phyloP scores from a whole-genome alignment of 1,140 invertebrate species.

The Andricus grossulariae region DNA sequence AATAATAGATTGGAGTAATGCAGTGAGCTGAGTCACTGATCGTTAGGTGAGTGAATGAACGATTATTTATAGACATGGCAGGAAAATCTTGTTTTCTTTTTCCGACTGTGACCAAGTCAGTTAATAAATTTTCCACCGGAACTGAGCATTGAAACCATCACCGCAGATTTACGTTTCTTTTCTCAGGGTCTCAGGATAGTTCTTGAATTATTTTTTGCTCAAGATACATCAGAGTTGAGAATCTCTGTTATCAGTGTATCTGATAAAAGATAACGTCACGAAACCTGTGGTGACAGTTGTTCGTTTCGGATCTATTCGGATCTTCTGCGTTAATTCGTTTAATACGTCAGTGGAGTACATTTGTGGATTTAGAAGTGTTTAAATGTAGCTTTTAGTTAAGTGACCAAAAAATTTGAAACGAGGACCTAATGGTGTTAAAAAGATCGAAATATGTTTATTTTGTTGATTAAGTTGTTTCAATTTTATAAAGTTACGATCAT shows the following conservation, averaged over 20 bases:
- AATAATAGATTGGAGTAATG: slow-evolving; percentile 28
- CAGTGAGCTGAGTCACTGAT: slow-evolving; percentile 23
- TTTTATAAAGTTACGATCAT: no score
- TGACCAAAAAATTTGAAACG: not conserved
- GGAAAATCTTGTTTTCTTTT: slow-evolving; percentile 28
- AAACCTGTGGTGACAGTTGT: slow-evolving; percentile 29
- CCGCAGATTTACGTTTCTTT: not conserved
- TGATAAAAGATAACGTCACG: slow-evolving; percentile 61
- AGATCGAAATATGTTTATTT: no score
- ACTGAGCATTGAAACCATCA: not conserved
- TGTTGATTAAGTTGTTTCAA: no score
- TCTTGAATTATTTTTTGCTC: slow-evolving; percentile 18
- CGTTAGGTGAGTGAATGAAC: slow-evolving; percentile 23
- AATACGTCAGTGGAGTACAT: not conserved
- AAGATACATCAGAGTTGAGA: slow-evolving; percentile 30
- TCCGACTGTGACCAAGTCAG: slow-evolving; percentile 1
- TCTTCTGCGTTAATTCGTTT: slow-evolving; percentile 29
- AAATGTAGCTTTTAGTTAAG: not conserved
- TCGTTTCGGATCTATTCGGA: slow-evolving; percentile 31
- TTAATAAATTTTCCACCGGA: slow-evolving; percentile 20
- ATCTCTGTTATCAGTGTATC: slow-evolving; percentile 52
- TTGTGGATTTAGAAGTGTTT: slow-evolving; percentile 5
- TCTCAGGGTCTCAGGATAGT: not conserved
- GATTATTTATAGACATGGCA: slow-evolving; percentile 31
- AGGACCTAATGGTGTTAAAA: no score